A percentile compares a stretch with the other conserved stretches of the same genome.
phyloP scores from a whole-genome alignment of 1,140 invertebrate species.

The Leguminivora glycinivorella region DNA sequence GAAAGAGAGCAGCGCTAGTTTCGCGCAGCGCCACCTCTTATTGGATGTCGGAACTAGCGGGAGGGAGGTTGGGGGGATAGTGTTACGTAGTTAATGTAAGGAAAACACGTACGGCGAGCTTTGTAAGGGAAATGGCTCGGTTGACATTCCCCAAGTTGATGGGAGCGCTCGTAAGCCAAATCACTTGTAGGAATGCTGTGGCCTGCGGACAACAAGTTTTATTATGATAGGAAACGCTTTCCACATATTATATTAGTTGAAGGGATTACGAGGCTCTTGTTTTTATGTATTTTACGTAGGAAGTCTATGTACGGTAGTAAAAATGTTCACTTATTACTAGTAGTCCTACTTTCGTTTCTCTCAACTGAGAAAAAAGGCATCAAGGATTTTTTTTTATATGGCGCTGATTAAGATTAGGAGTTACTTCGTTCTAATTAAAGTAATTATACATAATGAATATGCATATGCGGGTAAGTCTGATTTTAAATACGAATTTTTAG shows the following conservation, averaged over 20 bases:
- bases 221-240: slow-evolving; percentile 27
- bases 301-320: background rate
- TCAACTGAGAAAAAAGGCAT: background rate
- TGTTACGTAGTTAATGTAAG: slow-evolving; percentile 72
- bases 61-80: slow-evolving; percentile 57
- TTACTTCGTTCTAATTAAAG: no score
- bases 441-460: no score
- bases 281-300: background rate
- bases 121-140: slow-evolving; percentile 70
- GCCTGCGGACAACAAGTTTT: slow-evolving; percentile 24
- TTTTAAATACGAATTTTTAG: no score
- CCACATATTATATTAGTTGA: slow-evolving; percentile 25
- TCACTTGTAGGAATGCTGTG: slow-evolving; percentile 41
- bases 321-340: background rate
- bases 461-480: no score
- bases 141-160: slow-evolving; percentile 70
- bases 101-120: slow-evolving; percentile 71
- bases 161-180: slow-evolving; percentile 57
- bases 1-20: slow-evolving; percentile 72
- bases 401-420: background rate
- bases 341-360: background rate
- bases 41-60: slow-evolving; percentile 67
- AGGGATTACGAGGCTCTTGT: slow-evolving; percentile 18
- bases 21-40: slow-evolving; percentile 71
- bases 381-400: background rate